Evolutionary conservation across 2,888 invertebrate genomes (phyloP).

Genomic region (Junonia oenone): DNA sequence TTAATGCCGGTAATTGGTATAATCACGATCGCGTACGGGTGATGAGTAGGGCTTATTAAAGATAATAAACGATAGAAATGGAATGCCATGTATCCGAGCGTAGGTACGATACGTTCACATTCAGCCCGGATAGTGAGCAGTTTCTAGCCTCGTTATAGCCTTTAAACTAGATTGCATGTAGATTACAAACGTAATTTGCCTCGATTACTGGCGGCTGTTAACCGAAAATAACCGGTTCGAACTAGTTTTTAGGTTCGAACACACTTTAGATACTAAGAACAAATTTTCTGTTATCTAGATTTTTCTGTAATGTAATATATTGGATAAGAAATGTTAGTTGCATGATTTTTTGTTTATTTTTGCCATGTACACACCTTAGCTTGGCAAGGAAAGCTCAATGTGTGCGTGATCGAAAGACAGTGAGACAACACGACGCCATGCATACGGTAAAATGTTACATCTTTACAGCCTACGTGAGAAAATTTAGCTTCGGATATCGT

Average conservation of each 20-base stretch:
- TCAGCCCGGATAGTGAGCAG: constrained; percentile 20
- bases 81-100: constrained; percentile 13
- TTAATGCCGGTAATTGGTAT: constrained; percentile 30
- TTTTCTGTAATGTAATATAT: not conserved
- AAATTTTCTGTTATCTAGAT: constrained; percentile 6
- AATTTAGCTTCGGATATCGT: not conserved
- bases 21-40: constrained; percentile 26
- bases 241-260: constrained; percentile 8
- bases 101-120: constrained; percentile 24
- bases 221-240: constrained; percentile 20
- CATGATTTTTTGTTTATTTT: too few species aligned
- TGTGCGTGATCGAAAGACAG: constrained; percentile 18
- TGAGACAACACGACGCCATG: constrained; percentile 54
- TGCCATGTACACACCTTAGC: not conserved
- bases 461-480: constrained; percentile 1
- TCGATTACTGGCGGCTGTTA: constrained; percentile 15
- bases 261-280: not conserved
- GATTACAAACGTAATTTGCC: constrained; percentile 20
- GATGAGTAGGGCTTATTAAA: constrained; percentile 25
- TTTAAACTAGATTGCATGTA: constrained; percentile 21
- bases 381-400: constrained; percentile 3
- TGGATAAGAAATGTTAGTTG: too few species aligned
- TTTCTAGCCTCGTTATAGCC: constrained; percentile 22
- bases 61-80: constrained; percentile 22
- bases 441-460: constrained; percentile 3